phyloP scores from a whole-genome alignment of 2,888 invertebrate genomes.

The Synanthedon myopaeformis region DNA sequence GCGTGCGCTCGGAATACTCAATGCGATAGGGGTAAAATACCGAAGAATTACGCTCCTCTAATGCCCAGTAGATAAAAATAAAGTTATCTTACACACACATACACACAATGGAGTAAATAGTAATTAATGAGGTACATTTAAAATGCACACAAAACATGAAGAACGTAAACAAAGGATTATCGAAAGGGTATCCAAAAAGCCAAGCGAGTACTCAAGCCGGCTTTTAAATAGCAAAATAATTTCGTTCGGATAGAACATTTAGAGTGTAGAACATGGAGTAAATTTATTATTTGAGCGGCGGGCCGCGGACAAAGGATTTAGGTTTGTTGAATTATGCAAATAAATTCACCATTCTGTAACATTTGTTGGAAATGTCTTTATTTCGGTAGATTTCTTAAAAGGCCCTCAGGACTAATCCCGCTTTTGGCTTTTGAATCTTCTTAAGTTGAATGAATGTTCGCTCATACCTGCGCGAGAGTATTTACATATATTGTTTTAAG shows the following conservation, averaged over 20 bases:
- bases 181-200: not conserved
- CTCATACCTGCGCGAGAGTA: conserved; percentile 26
- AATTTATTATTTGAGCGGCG: conserved; percentile 64
- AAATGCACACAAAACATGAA: not conserved
- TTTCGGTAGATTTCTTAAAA: conserved; percentile 64
- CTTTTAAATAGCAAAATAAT: conserved; percentile 57
- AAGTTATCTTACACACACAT: not conserved
- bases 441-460: conserved; percentile 32
- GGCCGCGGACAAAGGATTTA: conserved; percentile 64
- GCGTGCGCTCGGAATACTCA: conserved; percentile 59
- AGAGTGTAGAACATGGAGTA: conserved; percentile 57
- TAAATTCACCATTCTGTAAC: conserved; percentile 69
- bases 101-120: no score
- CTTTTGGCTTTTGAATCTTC: conserved; percentile 48
- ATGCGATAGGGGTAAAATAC: conserved; percentile 44
- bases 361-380: conserved; percentile 68
- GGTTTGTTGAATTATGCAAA: conserved; percentile 68
- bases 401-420: conserved; percentile 50
- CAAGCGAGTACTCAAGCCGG: conserved; percentile 12
- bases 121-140: not conserved
- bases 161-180: not conserved
- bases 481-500: conserved; percentile 19
- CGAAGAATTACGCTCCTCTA: conserved; percentile 27
- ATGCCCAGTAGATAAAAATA: conserved; percentile 23
- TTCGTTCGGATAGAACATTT: conserved; percentile 55